Evolutionary conservation across 2,113 vertebrate species (phyloP).

Genomic region (Ctenomys sociabilis): DNA sequence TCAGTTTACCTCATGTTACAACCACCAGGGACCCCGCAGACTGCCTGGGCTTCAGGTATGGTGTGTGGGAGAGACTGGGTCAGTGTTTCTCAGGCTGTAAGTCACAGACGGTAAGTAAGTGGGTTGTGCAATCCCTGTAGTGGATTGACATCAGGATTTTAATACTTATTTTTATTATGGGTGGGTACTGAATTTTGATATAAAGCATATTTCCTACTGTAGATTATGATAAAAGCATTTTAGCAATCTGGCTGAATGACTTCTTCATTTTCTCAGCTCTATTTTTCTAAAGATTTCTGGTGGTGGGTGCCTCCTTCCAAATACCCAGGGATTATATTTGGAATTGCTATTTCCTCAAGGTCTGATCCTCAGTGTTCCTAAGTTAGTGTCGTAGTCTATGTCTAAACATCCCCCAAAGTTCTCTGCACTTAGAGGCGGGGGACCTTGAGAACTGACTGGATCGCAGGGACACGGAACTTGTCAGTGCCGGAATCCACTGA

Average conservation of each 20-base stretch:
- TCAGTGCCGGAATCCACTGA: not conserved
- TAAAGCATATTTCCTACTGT: not conserved
- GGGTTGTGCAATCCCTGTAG: not conserved
- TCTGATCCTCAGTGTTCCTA: not conserved
- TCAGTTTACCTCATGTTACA: not conserved
- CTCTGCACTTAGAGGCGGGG: not conserved
- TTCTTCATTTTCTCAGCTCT: not conserved
- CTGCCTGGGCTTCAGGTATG: not conserved
- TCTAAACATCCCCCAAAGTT: not conserved
- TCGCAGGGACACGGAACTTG: not conserved
- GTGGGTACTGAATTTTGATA: not conserved
- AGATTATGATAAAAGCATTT: not conserved
- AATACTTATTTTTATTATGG: not conserved
- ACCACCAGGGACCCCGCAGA: not conserved
- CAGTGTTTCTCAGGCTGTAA: not conserved
- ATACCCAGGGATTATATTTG: not conserved
- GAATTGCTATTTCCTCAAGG: not conserved
- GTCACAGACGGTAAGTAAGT: not conserved
- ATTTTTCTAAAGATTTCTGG: not conserved
- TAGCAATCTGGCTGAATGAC: not conserved
- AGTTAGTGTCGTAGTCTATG: not conserved
- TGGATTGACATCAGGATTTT: not conserved
- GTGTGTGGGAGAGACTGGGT: not conserved
- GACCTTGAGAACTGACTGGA: not conserved
- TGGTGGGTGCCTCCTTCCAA: not conserved